Base-by-base conservation (phyloP, 2,888 invertebrate genomes). In the Hemicrepidius hirtus region DNA sequence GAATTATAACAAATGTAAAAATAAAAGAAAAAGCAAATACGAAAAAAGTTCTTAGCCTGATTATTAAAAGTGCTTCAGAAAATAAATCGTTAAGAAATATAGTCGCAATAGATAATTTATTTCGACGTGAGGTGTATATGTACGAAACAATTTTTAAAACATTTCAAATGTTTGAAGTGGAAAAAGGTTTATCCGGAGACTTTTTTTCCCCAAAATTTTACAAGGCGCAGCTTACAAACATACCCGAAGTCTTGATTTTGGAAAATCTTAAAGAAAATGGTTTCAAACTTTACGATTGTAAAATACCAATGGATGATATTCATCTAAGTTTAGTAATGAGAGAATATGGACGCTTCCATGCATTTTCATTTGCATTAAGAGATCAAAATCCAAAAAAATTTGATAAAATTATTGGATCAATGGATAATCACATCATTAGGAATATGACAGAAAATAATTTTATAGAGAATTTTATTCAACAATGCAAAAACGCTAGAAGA, bases 291-390 rank as follows among this genome's bases (percentile, higher is more conserved):
- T 75, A 73, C 49, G 71, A 79, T 68, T 63, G 76, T 3, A 79
- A 76, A 37, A 64, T 63, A 24, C 76, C 79, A 9, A 76, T 83
- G 75, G 77, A 81, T 68, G 75, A 78, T 6, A 67, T 78, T 16
- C 83, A 83, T 62, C 69, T 82, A 0, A 74, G 71, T 28, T 41
- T 82, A 13, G 78, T 82, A 18, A 59, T 84, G 18, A 74, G 74
- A 16, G 78, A 80, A 32, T 78, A 81, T 24, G 83, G 77, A 0
- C 78, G 77, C 53, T 79, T 76, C 37, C 82, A 82, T 64, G 77
- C 80, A 0, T 70, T 81, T 16, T 81, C 81, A 0, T 80, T 77
- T 64, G 81, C 79, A 0, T 44, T 81, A 40, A 78, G 78, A 49
- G 75, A 79, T 50, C 75, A 78, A 60, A 55, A 78, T 12, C 73